Evolutionary conservation across 30 jellyfish, hydroid and myxozoan species (phyloP).

Genomic region (Aurelia aurita): DNA sequence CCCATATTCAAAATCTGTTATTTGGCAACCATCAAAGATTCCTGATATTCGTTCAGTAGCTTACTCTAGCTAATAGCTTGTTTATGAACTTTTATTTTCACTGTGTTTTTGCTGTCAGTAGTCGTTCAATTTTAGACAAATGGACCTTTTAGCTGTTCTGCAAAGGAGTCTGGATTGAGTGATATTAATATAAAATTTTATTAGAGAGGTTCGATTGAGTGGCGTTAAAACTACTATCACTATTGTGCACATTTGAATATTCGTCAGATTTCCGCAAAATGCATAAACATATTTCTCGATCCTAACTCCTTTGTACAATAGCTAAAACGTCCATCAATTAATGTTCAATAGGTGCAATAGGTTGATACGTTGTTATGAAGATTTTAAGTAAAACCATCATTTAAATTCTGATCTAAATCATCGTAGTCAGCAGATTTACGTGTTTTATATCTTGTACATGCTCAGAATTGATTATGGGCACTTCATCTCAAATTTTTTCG

Average conservation of each 20-base stretch:
- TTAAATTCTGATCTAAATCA: constrained; percentile 3
- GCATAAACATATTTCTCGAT: neutral
- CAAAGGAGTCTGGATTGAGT: constrained; percentile 23
- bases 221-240: constrained; percentile 1
- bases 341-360: no score
- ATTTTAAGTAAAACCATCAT: constrained; percentile 7
- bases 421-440: constrained; percentile 16
- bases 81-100: neutral
- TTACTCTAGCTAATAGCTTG: neutral
- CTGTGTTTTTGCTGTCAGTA: constrained; percentile 11
- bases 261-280: neutral
- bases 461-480: constrained; percentile 15
- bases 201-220: constrained; percentile 7
- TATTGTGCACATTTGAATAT: neutral
- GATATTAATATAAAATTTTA: constrained; percentile 2
- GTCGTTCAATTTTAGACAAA: neutral
- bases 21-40: constrained; percentile 4
- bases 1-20: constrained; percentile 8
- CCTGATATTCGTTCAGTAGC: constrained; percentile 1
- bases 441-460: constrained; percentile 21
- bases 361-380: constrained; percentile 22
- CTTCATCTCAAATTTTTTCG: constrained; percentile 8
- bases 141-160: constrained; percentile 1
- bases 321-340: constrained; percentile 2
- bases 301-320: no score